Evolutionary conservation across 2,797 vertebrate genomes (phyloP).

Genomic region (Mus caroli): DNA sequence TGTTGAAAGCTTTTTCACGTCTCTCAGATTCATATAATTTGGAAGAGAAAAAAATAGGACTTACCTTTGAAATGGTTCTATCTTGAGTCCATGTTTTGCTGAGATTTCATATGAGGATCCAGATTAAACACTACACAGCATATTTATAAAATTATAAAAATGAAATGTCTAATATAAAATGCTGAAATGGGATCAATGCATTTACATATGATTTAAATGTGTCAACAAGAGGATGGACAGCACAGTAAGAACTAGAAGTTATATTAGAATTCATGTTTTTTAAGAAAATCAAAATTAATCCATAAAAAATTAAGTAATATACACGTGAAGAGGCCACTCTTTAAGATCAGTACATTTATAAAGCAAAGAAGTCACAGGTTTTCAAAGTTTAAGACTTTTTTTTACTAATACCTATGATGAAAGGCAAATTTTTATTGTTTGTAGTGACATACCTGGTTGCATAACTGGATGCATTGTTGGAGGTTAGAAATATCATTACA

Average conservation of each 20-base stretch:
- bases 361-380: neutral
- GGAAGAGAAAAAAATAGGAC: neutral
- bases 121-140: neutral
- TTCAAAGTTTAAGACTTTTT: conserved; percentile 9
- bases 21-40: neutral
- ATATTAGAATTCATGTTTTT: neutral
- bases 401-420: neutral
- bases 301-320: neutral
- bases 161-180: neutral
- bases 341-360: conserved; percentile 8
- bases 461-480: neutral
- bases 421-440: neutral
- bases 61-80: neutral
- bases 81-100: neutral
- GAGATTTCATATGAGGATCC: conserved; percentile 27
- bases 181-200: neutral
- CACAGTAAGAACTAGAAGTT: neutral
- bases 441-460: neutral
- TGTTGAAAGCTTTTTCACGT: neutral
- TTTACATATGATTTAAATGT: conserved; percentile 27
- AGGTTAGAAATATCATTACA: neutral
- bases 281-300: conserved; percentile 21
- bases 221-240: neutral
- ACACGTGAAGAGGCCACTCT: neutral
- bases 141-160: conserved; percentile 35